Evolutionary conservation across 2,113 vertebrate species (phyloP).

Genomic region (Pangasianodon hypophthalmus): DNA sequence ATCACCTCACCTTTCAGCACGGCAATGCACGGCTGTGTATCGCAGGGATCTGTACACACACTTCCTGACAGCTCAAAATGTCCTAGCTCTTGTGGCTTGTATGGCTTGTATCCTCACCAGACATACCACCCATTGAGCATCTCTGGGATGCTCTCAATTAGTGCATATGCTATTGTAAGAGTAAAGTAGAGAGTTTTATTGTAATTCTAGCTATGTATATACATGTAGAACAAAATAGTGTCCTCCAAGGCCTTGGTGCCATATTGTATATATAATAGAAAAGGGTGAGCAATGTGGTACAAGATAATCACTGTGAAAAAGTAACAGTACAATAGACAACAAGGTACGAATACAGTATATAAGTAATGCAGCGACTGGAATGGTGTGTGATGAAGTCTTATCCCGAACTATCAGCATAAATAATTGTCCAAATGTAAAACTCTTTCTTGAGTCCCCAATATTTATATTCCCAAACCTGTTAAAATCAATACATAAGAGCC

Average conservation of each 20-base stretch:
- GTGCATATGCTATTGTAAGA: neutral
- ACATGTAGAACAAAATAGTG: neutral
- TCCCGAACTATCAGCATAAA: neutral
- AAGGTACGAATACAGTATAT: neutral
- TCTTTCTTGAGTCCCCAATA: neutral
- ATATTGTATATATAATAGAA: neutral
- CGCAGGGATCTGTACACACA: conserved; percentile 14
- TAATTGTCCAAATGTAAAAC: neutral
- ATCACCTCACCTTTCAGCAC: neutral
- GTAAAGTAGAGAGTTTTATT: neutral
- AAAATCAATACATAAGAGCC: neutral
- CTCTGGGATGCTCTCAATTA: neutral
- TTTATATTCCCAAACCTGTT: neutral
- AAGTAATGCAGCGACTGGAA: neutral
- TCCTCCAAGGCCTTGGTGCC: neutral
- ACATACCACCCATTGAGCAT: neutral
- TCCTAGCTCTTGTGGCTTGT: neutral
- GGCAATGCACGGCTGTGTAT: neutral
- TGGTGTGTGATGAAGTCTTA: neutral
- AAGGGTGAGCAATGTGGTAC: neutral
- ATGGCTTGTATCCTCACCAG: neutral
- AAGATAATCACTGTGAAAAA: neutral
- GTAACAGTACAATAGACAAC: neutral
- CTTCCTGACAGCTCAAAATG: neutral
- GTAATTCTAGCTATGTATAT: neutral